phyloP scores from a whole-genome alignment of 53 echinoderm and acorn worm genomes.

The Paracentrotus lividus region DNA sequence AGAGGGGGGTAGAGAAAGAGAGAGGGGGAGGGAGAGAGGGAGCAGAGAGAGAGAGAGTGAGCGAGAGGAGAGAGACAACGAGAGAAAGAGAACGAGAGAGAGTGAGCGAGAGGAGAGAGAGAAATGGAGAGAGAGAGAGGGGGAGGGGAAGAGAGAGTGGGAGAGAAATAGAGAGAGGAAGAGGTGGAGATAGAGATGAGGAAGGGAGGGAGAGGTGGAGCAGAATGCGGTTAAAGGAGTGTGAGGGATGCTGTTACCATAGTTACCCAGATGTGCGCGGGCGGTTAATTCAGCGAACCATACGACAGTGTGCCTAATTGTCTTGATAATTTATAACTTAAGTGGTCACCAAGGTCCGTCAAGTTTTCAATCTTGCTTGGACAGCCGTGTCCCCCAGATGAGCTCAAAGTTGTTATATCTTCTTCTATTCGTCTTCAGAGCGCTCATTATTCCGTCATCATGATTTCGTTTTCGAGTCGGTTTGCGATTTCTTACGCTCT shows the following conservation, averaged over 20 bases:
- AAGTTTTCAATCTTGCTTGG: constrained; percentile 8
- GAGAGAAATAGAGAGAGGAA: too few relatives aligned
- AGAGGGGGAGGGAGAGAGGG: not conserved
- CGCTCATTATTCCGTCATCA: not conserved
- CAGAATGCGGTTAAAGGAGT: not conserved
- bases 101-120: not conserved
- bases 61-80: not conserved
- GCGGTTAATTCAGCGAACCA: constrained; percentile 29
- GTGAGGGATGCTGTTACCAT: not conserved
- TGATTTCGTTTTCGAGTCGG: not conserved
- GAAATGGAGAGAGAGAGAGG: not conserved
- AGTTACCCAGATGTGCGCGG: not conserved
- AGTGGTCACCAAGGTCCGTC: constrained; percentile 43
- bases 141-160: not conserved
- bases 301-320: constrained; percentile 8
- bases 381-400: not conserved
- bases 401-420: not conserved
- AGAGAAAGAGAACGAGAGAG: not conserved
- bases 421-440: not conserved
- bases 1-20: not conserved
- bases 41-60: not conserved
- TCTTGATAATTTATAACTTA: constrained; percentile 37
- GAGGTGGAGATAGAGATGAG: not conserved
- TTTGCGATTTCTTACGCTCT: not conserved
- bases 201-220: not conserved